Conservation (phyloP, 2,113 vertebrate species). For the Tragelaphus strepsiceros region DNA sequence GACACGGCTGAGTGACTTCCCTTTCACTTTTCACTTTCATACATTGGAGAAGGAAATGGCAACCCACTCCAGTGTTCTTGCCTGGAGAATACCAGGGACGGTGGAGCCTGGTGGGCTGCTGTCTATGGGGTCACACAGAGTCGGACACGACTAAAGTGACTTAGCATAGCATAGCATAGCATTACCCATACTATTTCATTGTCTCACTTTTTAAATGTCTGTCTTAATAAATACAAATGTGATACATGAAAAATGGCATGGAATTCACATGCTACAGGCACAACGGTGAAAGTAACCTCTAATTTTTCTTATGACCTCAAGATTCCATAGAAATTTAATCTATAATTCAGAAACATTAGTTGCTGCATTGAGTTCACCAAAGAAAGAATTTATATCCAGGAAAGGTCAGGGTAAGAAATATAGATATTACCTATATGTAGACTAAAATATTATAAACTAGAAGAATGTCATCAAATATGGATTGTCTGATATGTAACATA, state of each 20-base stretch:
- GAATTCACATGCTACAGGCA: background rate
- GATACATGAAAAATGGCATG: background rate
- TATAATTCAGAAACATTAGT: background rate
- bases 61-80: too few relatives aligned
- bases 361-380: background rate
- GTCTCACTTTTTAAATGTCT: background rate
- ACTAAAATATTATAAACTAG: background rate
- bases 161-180: too few relatives aligned
- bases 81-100: too few relatives aligned
- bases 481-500: background rate
- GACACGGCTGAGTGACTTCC: too few relatives aligned
- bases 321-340: background rate
- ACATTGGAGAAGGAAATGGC: too few relatives aligned
- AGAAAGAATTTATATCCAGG: background rate
- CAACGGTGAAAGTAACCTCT: background rate
- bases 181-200: background rate
- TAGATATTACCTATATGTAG: background rate
- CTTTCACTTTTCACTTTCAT: too few relatives aligned
- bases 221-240: background rate
- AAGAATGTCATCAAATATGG: background rate
- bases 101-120: too few relatives aligned
- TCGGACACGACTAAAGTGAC: too few relatives aligned
- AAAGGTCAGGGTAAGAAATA: background rate
- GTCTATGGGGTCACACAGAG: too few relatives aligned
- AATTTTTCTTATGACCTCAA: background rate